A percentile compares a stretch with the other conserved stretches of the same genome.
These are phyloP conservation scores for Lysandra coridon DNA, from an alignment of 2,888 invertebrate species.

Conservation along the genomic window DNA sequence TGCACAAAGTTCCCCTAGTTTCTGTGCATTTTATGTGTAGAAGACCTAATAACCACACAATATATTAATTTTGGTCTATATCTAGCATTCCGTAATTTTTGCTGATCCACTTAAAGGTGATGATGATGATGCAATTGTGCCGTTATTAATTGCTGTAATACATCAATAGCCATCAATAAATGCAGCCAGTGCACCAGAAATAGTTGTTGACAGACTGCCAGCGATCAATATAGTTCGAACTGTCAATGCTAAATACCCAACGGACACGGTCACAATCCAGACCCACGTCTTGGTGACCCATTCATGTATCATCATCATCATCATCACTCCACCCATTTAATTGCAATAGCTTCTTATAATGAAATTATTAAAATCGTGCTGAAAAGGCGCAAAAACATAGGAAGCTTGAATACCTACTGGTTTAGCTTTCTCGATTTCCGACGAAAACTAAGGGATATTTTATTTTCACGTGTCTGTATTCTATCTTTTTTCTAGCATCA, in stretches of 20 bases:
- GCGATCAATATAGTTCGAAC: slow-evolving; percentile 20
- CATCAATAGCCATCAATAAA: neutral
- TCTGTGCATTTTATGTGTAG: neutral
- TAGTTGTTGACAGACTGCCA: slow-evolving; percentile 17
- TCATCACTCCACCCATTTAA: neutral
- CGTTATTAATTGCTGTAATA: neutral
- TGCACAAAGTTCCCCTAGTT: no score
- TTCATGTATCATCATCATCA: neutral
- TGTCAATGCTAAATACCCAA: slow-evolving; percentile 23
- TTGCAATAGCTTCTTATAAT: neutral
- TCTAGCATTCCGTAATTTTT: neutral
- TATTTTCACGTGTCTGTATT: no score
- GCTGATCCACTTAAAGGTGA: neutral
- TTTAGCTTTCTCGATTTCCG: no score
- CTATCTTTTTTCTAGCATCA: no score
- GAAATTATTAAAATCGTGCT: no score
- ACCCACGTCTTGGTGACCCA: neutral
- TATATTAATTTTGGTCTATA: neutral
- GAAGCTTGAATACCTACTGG: no score
- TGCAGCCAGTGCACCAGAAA: slow-evolving; percentile 5
- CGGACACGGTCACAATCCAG: slow-evolving; percentile 3
- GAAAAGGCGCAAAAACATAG: no score
- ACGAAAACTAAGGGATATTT: no score
- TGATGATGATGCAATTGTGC: neutral
- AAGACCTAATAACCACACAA: neutral